A percentile compares a stretch with the other conserved stretches of the same genome.
Evolutionary conservation across 2,888 invertebrate genomes (phyloP).

Genomic region (Macrophya alboannulata): DNA sequence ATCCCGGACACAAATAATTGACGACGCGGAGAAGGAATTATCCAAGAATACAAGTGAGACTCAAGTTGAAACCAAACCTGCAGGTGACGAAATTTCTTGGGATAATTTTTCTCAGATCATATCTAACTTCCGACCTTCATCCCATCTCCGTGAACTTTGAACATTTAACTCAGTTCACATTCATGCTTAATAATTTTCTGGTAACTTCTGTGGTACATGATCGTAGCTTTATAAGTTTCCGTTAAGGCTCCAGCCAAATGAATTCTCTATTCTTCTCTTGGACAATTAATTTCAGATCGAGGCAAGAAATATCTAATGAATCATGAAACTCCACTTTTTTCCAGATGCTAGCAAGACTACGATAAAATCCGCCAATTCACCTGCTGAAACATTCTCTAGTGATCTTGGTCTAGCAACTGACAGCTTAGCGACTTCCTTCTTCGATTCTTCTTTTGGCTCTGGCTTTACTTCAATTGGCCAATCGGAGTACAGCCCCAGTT

Average conservation of each 20-base stretch:
- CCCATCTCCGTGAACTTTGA: not conserved
- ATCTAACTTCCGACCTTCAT: not conserved
- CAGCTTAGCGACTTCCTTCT: not conserved
- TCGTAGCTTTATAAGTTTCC: not conserved
- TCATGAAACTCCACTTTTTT: not conserved
- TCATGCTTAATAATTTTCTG: not conserved
- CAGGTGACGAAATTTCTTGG: slow-evolving; percentile 1
- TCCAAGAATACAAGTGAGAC: slow-evolving; percentile 5
- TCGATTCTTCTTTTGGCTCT: slow-evolving; percentile 27
- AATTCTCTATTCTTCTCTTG: not conserved
- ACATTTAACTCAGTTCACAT: not conserved
- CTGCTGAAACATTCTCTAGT: not conserved
- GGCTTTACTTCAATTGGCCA: slow-evolving; percentile 15
- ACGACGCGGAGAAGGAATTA: not conserved
- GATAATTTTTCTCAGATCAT: not conserved
- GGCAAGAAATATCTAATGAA: not conserved
- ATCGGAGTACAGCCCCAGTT: not conserved
- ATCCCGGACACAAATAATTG: not conserved
- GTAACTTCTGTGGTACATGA: not conserved
- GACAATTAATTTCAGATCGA: not conserved
- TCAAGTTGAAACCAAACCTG: not conserved
- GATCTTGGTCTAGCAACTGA: not conserved
- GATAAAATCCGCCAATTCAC: not conserved
- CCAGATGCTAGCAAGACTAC: not conserved
- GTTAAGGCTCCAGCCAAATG: not conserved